Base-by-base conservation (phyloP, 2,113 vertebrate genomes). In the Dromas ardeola region DNA sequence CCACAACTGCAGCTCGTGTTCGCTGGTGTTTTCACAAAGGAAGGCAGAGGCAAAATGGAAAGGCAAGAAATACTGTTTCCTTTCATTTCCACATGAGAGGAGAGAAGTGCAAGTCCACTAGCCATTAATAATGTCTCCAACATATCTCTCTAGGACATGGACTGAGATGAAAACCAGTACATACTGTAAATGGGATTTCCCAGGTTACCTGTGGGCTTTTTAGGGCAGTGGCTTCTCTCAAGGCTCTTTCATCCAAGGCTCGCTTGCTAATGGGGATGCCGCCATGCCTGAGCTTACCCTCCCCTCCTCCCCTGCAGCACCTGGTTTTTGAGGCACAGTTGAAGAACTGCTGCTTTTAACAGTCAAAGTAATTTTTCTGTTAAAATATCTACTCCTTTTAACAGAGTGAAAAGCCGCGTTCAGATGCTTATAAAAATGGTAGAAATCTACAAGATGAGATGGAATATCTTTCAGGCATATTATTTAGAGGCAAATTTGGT, bases 1-100 rank as follows among this genome's bases (percentile, higher is more conserved):
- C 30, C 45, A 15, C 43, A 65, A 34, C 70, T 74, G 40, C 45
- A 42, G 47, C 38, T 77, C 2, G 0, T 1, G 2, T 49, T 87
- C 2, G 1, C 10, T 55, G 42, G 11, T 53, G 34, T 36, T 80
- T 26, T 42, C 23, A 26, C 9, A 80, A 43, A 55, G n/a, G 42
- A 55, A 74, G 19, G 36, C 25, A 58, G 43, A 69, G 47, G 49
- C 49, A 92, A 70, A 86, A 83, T 38, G 27, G 62, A 36, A 86
- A 86, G n/a, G 58, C 38, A 45, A 77, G 70, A 70, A 79, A 56
- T 53, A 40, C 32, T 18, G 7, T 65, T 81, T 86, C 58, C 19
- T 2, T 76, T 91, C 26, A 67, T 92, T 97, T 96, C 97, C 19
- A 2, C 66, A 40, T 52, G 78, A 95, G 70, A 96, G 84, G 63